These are phyloP conservation scores for Ibidorhyncha struthersii DNA, from an alignment of 2,113 vertebrate genomes.

Conservation along the genomic window DNA sequence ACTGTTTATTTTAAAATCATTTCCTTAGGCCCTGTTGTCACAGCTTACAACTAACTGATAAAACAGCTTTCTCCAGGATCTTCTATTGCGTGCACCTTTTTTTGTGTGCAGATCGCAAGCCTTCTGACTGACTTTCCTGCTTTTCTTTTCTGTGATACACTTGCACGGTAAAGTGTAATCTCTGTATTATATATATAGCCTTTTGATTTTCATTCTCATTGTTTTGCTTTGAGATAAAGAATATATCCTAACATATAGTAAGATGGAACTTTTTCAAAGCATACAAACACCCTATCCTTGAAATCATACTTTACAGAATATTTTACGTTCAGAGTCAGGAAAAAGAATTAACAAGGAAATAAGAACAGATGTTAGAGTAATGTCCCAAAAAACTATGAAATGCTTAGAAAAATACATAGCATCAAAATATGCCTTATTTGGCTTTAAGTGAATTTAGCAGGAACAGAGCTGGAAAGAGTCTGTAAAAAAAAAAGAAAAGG, in stretches of 20 bases:
- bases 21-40: not conserved
- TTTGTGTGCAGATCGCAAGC: not conserved
- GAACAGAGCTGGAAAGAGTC: not conserved
- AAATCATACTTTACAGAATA: conserved; percentile 24
- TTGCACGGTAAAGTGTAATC: not conserved
- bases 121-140: not conserved
- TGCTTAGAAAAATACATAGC: not conserved
- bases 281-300: not conserved
- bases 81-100: not conserved
- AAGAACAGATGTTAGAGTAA: conserved; percentile 54
- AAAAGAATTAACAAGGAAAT: conserved; percentile 53
- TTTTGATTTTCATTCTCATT: not conserved
- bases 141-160: not conserved
- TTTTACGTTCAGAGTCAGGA: conserved; percentile 18
- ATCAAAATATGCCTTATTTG: not conserved
- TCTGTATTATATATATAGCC: not conserved
- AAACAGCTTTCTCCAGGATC: not conserved
- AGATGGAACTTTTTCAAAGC: not conserved
- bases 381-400: conserved; percentile 42
- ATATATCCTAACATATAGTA: not conserved
- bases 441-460: conserved; percentile 1
- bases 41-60: not conserved
- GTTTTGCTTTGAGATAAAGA: not conserved
- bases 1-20: not conserved
- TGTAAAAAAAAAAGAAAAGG: not conserved